These are phyloP conservation scores for Pyrochroa serraticornis DNA, from an alignment of 2,888 invertebrate genomes.

Conservation along the genomic window DNA sequence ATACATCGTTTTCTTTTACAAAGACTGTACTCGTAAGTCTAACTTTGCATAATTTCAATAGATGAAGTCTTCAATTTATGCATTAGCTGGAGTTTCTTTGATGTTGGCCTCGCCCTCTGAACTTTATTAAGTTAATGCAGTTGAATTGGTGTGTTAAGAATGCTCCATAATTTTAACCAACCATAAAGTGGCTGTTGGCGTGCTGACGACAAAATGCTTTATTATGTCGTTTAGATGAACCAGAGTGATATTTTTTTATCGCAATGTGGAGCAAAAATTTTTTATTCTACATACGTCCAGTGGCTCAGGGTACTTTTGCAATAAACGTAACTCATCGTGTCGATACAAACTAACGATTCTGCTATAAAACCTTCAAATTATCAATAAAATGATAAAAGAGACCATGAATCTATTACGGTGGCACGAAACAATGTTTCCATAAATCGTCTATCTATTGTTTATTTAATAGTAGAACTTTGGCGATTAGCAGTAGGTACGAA, in stretches of 20 bases:
- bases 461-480: slow-evolving; percentile 16
- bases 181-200: not conserved
- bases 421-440: slow-evolving; percentile 5
- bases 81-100: slow-evolving; percentile 16
- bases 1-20: not conserved
- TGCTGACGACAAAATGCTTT: not conserved
- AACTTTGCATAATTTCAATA: slow-evolving; percentile 14
- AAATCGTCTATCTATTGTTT: slow-evolving; percentile 1
- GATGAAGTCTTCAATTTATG: slow-evolving; percentile 8
- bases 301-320: not conserved
- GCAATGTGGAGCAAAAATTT: not conserved
- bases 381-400: slow-evolving; percentile 10
- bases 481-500: slow-evolving; percentile 14
- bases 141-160: no score
- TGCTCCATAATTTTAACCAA: no score
- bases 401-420: slow-evolving; percentile 19
- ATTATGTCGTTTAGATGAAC: not conserved
- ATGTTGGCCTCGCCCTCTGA: not conserved
- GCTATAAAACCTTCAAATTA: slow-evolving; percentile 14
- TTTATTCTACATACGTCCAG: not conserved
- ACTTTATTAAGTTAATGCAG: no score
- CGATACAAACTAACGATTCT: not conserved
- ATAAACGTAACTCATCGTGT: not conserved
- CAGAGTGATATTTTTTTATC: no score
- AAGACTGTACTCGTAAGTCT: not conserved